Conservation (phyloP, 1,140 invertebrate species). For the Zeugodacus cucurbitae region DNA sequence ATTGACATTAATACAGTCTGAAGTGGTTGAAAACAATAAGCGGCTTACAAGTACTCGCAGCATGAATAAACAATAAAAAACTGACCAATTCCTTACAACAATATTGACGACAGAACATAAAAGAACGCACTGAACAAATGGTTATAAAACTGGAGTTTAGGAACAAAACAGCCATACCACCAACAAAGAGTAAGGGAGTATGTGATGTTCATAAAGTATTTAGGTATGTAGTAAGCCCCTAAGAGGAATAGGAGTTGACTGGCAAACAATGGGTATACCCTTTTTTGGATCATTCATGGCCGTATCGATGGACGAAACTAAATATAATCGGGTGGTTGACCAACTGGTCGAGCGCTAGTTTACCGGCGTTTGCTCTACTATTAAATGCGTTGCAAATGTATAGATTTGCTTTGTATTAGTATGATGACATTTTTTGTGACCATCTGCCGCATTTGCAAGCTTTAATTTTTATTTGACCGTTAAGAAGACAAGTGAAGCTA, state of each 20-base stretch:
- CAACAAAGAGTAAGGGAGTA: background rate
- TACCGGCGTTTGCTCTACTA: background rate
- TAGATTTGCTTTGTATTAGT: background rate
- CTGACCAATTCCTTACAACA: background rate
- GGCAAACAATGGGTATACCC: constrained; percentile 12
- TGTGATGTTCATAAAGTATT: background rate
- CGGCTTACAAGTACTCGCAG: background rate
- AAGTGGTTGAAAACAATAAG: constrained; percentile 18
- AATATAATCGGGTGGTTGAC: background rate
- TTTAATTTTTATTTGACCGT: background rate
- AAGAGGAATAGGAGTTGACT: constrained; percentile 1
- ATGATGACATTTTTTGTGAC: background rate
- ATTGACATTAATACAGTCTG: constrained; percentile 28
- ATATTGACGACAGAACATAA: background rate
- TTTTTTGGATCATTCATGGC: background rate
- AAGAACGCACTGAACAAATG: background rate
- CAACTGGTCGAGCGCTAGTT: background rate
- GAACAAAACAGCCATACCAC: background rate
- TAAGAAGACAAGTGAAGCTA: background rate
- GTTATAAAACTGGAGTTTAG: background rate
- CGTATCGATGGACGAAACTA: background rate
- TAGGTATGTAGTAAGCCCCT: background rate
- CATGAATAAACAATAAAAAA: background rate
- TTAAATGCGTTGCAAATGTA: background rate
- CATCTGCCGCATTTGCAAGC: background rate